Base-by-base conservation (phyloP, 2,113 vertebrate genomes). In the Leucopsar rothschildi region DNA sequence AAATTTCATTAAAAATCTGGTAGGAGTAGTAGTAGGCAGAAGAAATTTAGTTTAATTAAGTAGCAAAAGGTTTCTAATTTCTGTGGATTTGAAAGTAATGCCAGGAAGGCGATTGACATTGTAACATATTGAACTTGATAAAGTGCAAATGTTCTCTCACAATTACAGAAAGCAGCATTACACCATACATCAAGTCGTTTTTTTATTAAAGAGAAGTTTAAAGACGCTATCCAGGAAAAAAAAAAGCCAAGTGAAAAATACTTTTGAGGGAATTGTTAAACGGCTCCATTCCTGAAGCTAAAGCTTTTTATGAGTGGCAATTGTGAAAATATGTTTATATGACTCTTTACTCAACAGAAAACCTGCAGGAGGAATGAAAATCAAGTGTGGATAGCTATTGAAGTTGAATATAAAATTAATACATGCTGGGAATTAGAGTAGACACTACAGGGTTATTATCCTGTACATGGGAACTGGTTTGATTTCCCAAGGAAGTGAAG, bases 301-400 rank as follows among this genome's bases (percentile, higher is more conserved):
- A 82, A 72, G 70, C 66, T 94, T 88, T 75, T 91, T 33, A 42
- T 27, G 50, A 89, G 50, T 56, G n/a, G 45, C 33, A 83, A 70
- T 31, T 56, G 33, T 68, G 56, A 82, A 84, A 90, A 80, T 49
- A 87, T 14, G 19, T 76, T 89, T 86, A 73, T n/a, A 76, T 2
- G 20, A 77, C 47, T 24, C 61, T 77, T 39, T 69, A 65, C 16
- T 78, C 75, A 70, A 88, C 31, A 86, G 79, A 83, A 80, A 93
- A 81, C 42, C 57, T 80, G 68, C 55, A 83, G 76, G 22, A 92
- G 59, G 88, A 94, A 89, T 25, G 27, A 92, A 90, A 92, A 93
- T 70, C 84, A 40, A 68, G 49, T 63, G 50, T 52, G 23, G 53
- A 49, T 14, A 57, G 31, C 55, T 93, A 72, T 2, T 39, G 73